Evolutionary conservation across 2,113 vertebrate species (phyloP).

Genomic region (Ciconia stormi): DNA sequence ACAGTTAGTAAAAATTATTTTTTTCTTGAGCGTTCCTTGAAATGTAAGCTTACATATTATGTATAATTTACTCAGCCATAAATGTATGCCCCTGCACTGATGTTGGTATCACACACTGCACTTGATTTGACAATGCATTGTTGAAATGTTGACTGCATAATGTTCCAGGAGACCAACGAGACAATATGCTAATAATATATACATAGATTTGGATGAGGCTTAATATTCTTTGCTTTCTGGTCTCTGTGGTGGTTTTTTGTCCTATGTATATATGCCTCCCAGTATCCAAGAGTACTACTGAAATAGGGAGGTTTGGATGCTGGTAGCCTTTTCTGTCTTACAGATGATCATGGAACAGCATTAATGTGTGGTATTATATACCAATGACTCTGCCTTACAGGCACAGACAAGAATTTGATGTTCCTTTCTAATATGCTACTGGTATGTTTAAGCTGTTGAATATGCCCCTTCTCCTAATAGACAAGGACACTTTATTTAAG

Average conservation of each 20-base stretch:
- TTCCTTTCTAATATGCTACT: neutral
- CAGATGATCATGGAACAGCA: neutral
- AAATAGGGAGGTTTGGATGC: neutral
- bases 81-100: neutral
- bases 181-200: neutral
- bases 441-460: neutral
- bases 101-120: neutral
- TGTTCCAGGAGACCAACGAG: neutral
- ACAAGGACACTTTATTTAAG: neutral
- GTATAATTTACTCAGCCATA: neutral
- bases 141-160: neutral
- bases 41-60: neutral
- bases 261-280: neutral
- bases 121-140: neutral
- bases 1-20: neutral
- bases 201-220: neutral
- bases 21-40: neutral
- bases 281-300: neutral
- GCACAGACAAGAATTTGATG: neutral
- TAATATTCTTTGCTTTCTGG: neutral
- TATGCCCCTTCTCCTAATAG: slow-evolving; percentile 6
- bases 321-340: neutral
- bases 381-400: neutral
- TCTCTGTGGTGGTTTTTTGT: neutral
- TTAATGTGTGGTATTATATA: neutral